phyloP scores from a whole-genome alignment of 2,113 vertebrate genomes.

The Megaceryle torquata region DNA sequence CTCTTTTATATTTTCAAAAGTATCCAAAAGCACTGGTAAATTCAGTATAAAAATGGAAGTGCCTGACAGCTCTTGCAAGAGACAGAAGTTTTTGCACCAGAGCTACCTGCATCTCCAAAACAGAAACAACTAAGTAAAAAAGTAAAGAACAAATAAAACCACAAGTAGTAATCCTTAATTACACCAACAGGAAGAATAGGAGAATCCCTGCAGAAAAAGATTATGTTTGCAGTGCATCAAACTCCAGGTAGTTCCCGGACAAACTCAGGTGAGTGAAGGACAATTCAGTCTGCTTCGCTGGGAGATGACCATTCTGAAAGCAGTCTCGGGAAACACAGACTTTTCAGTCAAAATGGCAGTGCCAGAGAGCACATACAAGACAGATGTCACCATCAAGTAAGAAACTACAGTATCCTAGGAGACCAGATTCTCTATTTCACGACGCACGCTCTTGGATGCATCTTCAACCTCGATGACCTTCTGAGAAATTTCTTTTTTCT shows the following conservation, averaged over 20 bases:
- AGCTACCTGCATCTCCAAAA: not conserved
- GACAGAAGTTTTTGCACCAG: not conserved
- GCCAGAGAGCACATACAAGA: not conserved
- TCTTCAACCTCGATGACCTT: constrained; percentile 70
- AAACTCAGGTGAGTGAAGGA: not conserved
- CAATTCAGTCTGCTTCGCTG: not conserved
- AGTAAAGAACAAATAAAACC: not conserved
- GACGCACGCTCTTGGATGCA: constrained; percentile 61
- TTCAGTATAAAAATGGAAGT: not conserved
- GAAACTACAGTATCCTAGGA: not conserved
- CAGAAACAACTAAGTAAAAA: not conserved
- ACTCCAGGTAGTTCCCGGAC: not conserved
- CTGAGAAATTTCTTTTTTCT: constrained; percentile 77
- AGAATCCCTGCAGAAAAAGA: not conserved
- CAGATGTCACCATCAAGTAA: accelerated
- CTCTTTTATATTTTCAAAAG: not conserved
- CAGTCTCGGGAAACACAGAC: not conserved
- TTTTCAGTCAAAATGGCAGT: not conserved
- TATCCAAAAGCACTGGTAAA: not conserved
- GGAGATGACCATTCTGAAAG: not conserved
- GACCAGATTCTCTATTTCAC: constrained; percentile 70
- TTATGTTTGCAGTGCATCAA: not conserved
- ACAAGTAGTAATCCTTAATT: not conserved
- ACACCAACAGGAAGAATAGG: not conserved
- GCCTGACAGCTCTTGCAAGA: not conserved